Conservation (phyloP, 1,140 invertebrate species). For the Drosophila lacertosa region DNA sequence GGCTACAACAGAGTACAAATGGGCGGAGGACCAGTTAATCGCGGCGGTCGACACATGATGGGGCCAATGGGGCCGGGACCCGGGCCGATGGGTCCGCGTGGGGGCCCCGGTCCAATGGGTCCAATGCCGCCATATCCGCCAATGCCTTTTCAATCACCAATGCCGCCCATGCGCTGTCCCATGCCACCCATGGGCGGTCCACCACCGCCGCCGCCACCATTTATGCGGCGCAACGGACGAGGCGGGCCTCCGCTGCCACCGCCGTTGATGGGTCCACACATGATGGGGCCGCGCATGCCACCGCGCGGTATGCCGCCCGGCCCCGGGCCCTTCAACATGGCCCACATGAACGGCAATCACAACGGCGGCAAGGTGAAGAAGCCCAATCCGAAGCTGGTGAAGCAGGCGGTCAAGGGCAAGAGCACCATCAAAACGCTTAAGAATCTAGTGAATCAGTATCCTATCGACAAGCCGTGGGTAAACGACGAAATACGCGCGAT, state of each 20-base stretch:
- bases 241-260: slow-evolving; percentile 47
- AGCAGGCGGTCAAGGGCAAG: slow-evolving; percentile 72
- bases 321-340: slow-evolving; percentile 44
- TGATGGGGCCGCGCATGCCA: slow-evolving; percentile 64
- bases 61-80: slow-evolving; percentile 49
- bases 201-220: slow-evolving; percentile 52
- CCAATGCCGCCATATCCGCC: slow-evolving; percentile 59
- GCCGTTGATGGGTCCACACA: slow-evolving; percentile 59
- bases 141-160: slow-evolving; percentile 49
- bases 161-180: slow-evolving; percentile 59
- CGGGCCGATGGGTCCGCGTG: slow-evolving; percentile 49
- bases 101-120: slow-evolving; percentile 29
- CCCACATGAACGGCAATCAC: slow-evolving; percentile 45
- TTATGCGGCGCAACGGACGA: slow-evolving; percentile 62
- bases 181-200: slow-evolving; percentile 59
- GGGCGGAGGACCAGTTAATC: slow-evolving; percentile 37
- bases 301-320: slow-evolving; percentile 50
- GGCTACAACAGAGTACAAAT: slow-evolving; percentile 35
- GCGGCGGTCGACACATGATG: slow-evolving; percentile 55
- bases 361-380: slow-evolving; percentile 70
- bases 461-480: slow-evolving; percentile 83
- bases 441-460: slow-evolving; percentile 82
- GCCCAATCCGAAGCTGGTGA: slow-evolving; percentile 68
- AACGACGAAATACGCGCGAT: slow-evolving; percentile 73
- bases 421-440: slow-evolving; percentile 80